phyloP scores from a whole-genome alignment of 2,888 invertebrate species.

The Thecocarcelia acutangulata region DNA sequence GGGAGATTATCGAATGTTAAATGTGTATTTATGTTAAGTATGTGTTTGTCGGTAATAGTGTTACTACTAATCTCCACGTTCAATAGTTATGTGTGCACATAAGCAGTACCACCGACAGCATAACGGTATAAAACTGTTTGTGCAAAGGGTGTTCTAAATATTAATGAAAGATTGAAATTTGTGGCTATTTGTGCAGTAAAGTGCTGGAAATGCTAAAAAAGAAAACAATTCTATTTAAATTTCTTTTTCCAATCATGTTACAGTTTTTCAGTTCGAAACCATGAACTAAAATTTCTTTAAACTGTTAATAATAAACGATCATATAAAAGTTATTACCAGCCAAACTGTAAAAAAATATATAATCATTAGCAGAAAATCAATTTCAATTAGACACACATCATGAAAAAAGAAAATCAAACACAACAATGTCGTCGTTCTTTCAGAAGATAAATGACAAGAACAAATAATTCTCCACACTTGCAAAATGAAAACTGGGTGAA shows the following conservation, averaged over 20 bases:
- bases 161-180: no score
- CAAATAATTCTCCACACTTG: slow-evolving; percentile 52
- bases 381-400: slow-evolving; percentile 30
- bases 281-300: slow-evolving; percentile 11
- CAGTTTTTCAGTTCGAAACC: background rate
- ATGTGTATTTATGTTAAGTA: no score
- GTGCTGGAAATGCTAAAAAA: no score
- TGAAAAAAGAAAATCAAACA: background rate
- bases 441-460: slow-evolving; percentile 52
- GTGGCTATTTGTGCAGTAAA: no score
- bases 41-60: no score
- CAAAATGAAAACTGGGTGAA: slow-evolving; percentile 3
- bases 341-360: slow-evolving; percentile 17
- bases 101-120: no score
- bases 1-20: no score
- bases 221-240: no score
- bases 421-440: slow-evolving; percentile 25
- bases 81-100: no score
- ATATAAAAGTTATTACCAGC: slow-evolving; percentile 28
- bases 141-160: no score
- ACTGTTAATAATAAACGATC: background rate
- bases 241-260: background rate
- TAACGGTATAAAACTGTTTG: no score
- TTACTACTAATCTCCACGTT: no score
- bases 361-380: slow-evolving; percentile 47